These are phyloP conservation scores for Ceratina japonica DNA, from an alignment of 1,140 invertebrate genomes.

Conservation along the genomic window DNA sequence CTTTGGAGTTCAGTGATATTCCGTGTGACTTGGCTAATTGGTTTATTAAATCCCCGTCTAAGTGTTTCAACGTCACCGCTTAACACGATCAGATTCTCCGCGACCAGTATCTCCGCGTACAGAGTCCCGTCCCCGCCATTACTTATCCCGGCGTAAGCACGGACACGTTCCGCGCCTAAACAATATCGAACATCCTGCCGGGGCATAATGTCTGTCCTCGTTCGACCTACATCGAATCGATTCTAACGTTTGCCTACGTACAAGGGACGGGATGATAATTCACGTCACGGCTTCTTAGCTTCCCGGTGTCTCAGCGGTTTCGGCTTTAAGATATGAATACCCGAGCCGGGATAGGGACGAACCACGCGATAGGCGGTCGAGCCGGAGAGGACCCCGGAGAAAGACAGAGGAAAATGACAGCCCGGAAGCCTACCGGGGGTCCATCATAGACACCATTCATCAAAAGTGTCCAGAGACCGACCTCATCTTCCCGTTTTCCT, in stretches of 20 bases:
- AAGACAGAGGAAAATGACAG: conserved; percentile 35
- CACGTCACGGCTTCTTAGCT: conserved; percentile 61
- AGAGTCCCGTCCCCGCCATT: not conserved
- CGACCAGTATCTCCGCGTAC: no score
- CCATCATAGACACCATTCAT: conserved; percentile 67
- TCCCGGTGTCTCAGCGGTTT: conserved; percentile 58
- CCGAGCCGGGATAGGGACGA: conserved; percentile 2
- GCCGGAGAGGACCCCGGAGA: not conserved
- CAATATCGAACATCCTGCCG: conserved; percentile 43
- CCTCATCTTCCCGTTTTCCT: conserved; percentile 51
- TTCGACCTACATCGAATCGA: conserved; percentile 45
- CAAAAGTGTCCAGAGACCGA: conserved; percentile 63
- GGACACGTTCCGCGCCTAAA: conserved; percentile 29
- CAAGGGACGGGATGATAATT: conserved; percentile 56
- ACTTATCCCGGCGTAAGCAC: conserved; percentile 10
- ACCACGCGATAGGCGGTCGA: not conserved
- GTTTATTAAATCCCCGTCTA: not conserved
- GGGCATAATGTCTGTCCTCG: conserved; percentile 45
- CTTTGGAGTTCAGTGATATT: not conserved
- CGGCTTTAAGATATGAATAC: conserved; percentile 60
- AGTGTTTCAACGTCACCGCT: not conserved
- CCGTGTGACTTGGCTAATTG: not conserved
- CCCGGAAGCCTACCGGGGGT: conserved; percentile 59
- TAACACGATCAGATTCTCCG: conserved; percentile 5
- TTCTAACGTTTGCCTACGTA: conserved; percentile 55